These are phyloP conservation scores for Myripristis jacobus DNA, from an alignment of 2,797 vertebrate species.

Conservation along the genomic window DNA sequence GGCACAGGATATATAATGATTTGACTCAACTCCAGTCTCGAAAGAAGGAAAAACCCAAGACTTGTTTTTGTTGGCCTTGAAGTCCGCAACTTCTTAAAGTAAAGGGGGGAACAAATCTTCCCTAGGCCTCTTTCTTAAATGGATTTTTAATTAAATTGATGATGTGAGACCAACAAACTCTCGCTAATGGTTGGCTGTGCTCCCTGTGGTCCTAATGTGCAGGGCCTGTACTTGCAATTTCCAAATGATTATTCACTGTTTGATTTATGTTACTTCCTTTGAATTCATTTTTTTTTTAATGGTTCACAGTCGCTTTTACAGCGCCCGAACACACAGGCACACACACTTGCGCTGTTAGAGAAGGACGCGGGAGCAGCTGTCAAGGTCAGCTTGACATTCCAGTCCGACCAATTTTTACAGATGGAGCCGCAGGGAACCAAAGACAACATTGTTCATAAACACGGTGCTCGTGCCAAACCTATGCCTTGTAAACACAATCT, in stretches of 20 bases:
- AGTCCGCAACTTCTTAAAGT: conserved; percentile 47
- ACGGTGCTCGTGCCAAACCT: conserved; percentile 50
- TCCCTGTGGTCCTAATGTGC: conserved; percentile 76
- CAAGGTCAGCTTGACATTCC: conserved; percentile 57
- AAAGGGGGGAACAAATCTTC: conserved; percentile 52
- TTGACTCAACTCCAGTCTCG: conserved; percentile 44
- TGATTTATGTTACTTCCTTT: conserved; percentile 74
- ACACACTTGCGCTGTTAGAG: neutral
- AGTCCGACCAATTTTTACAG: conserved; percentile 47
- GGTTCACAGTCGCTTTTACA: conserved; percentile 49
- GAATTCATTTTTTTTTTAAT: conserved; percentile 62
- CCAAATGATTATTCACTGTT: conserved; percentile 72
- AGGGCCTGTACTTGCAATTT: conserved; percentile 68
- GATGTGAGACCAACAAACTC: conserved; percentile 79
- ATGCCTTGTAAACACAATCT: conserved; percentile 57
- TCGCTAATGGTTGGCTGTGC: conserved; percentile 70
- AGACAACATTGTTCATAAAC: conserved; percentile 55
- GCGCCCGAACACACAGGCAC: conserved; percentile 27
- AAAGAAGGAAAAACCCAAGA: conserved; percentile 41
- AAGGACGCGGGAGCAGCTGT: conserved; percentile 36
- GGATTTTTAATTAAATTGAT: conserved; percentile 83
- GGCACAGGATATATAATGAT: conserved; percentile 49
- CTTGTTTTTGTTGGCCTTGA: conserved; percentile 63
- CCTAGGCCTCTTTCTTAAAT: conserved; percentile 71
- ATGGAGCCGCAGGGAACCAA: conserved; percentile 53